Percentiles rank a stretch among this genome's conserved stretches.
Evolutionary conservation across 2,113 vertebrate genomes (phyloP).

Genomic region (Arizona elegans): DNA sequence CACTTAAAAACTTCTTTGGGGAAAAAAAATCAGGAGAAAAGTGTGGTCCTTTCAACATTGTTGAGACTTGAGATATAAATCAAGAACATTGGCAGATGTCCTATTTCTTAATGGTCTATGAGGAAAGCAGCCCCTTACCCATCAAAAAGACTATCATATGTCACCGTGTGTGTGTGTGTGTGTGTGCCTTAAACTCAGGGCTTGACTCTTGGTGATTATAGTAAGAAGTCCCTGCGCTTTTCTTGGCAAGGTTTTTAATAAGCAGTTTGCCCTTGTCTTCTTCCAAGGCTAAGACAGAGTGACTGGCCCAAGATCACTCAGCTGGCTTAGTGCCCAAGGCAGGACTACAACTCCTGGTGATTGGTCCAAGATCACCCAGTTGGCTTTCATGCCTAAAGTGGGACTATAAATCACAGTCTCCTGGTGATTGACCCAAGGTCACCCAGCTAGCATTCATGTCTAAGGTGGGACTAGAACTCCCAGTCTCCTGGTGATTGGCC

Average conservation of each 20-base stretch:
- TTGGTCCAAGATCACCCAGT: no score
- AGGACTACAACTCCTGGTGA: no score
- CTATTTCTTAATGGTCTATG: not conserved
- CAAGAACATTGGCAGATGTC: not conserved
- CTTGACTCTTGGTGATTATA: not conserved
- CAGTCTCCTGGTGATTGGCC: no score
- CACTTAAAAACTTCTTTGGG: not conserved
- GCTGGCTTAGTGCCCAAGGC: no score
- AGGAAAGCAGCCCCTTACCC: not conserved
- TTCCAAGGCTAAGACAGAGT: not conserved
- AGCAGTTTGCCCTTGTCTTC: not conserved
- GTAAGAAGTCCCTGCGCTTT: not conserved
- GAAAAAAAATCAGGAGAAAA: not conserved
- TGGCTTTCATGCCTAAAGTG: no score
- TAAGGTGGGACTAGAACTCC: no score
- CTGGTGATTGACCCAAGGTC: no score
- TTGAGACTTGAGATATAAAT: not conserved
- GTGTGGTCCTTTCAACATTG: not conserved
- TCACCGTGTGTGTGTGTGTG: not conserved
- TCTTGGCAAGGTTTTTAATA: not conserved
- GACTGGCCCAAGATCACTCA: not conserved
- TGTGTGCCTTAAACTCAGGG: not conserved
- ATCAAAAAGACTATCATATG: not conserved
- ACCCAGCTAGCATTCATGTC: no score
- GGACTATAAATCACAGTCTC: no score